phyloP scores from a whole-genome alignment of 1,140 invertebrate species.

The Cepaea nemoralis region DNA sequence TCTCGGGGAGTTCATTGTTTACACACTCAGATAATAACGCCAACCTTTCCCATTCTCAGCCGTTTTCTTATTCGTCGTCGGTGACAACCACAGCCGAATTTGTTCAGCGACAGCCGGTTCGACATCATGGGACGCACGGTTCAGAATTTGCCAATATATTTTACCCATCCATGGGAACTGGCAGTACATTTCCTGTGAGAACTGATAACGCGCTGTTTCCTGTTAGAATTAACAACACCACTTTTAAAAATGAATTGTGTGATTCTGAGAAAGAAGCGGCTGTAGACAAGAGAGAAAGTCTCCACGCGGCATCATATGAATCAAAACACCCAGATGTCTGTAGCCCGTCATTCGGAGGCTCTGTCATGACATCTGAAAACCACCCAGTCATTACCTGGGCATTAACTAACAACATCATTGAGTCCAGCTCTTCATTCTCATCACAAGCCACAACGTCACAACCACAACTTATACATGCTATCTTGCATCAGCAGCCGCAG shows the following conservation, averaged over 20 bases:
- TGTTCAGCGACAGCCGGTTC: background rate
- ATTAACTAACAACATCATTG: background rate
- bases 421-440: conserved; percentile 13
- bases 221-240: no score
- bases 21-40: background rate
- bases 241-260: background rate
- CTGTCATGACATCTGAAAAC: background rate
- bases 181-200: background rate
- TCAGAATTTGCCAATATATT: background rate
- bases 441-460: conserved; percentile 23
- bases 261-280: background rate
- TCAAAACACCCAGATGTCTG: background rate
- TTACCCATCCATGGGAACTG: background rate
- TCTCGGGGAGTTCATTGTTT: background rate
- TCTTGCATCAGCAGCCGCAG: conserved; percentile 12
- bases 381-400: background rate
- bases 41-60: background rate
- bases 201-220: background rate
- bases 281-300: background rate
- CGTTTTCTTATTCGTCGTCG: background rate
- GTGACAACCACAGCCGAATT: background rate
- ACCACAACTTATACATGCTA: conserved; percentile 14
- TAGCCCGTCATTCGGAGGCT: conserved; percentile 6
- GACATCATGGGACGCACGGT: background rate
- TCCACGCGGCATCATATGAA: conserved; percentile 5